A percentile compares a stretch with the other conserved stretches of the same genome.
These are phyloP conservation scores for Coleophora flavipennella DNA, from an alignment of 2,888 invertebrate genomes.

Conservation along the genomic window DNA sequence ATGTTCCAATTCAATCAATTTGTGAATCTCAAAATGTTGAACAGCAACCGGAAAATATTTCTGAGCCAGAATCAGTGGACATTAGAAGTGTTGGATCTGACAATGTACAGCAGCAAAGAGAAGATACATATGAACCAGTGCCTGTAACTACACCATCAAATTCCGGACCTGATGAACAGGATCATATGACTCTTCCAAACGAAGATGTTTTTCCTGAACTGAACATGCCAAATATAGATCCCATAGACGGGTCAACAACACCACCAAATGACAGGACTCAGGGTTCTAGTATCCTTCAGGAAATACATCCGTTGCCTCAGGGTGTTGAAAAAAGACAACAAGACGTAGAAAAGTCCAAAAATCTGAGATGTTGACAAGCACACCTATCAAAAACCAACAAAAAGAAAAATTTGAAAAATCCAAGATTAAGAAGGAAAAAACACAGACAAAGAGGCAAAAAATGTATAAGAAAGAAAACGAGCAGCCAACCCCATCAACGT, in stretches of 20 bases:
- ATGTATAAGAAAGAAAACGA: background rate
- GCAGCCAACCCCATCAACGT: too few relatives aligned
- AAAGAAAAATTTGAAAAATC: constrained; percentile 3
- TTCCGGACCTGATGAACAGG: background rate
- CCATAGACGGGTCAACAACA: background rate
- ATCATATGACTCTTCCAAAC: background rate
- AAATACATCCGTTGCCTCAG: constrained; percentile 2
- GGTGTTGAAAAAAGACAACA: background rate
- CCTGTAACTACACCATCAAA: background rate
- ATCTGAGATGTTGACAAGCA: constrained; percentile 8
- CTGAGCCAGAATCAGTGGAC: background rate
- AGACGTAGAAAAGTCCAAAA: constrained; percentile 3
- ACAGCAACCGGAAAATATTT: background rate
- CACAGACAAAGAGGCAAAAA: background rate
- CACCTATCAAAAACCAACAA: constrained; percentile 5
- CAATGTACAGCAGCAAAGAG: background rate
- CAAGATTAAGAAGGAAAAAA: background rate
- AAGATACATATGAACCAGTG: background rate
- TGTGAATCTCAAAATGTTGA: background rate
- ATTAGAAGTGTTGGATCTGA: background rate
- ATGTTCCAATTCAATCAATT: background rate
- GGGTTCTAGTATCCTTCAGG: constrained; percentile 1
- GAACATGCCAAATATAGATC: background rate
- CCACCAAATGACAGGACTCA: background rate
- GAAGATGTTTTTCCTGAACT: background rate